These are phyloP conservation scores for Pteria penguin DNA, from an alignment of 2,888 invertebrate species.

Conservation along the genomic window DNA sequence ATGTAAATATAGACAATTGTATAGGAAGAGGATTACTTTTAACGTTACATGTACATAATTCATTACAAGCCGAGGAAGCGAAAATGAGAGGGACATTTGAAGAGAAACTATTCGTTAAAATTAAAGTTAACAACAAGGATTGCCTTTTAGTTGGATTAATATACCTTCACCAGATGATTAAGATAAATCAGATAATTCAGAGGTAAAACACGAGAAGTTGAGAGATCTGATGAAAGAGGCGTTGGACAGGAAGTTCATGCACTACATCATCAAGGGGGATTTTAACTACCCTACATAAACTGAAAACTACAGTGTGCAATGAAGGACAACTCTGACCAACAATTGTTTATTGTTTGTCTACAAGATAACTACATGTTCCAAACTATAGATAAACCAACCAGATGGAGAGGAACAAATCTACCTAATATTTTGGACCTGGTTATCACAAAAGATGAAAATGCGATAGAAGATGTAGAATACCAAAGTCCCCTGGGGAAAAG, in stretches of 20 bases:
- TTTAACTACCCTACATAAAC: neutral
- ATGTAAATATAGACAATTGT: neutral
- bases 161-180: too few relatives aligned
- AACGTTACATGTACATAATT: slow-evolving; percentile 13
- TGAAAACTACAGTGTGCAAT: too few relatives aligned
- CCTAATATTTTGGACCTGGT: slow-evolving; percentile 15
- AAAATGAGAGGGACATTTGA: neutral
- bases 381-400: slow-evolving; percentile 3
- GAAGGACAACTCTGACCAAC: neutral
- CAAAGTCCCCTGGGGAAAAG: slow-evolving; percentile 29
- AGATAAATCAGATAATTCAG: slow-evolving; percentile 2
- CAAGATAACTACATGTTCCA: slow-evolving; percentile 17
- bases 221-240: neutral
- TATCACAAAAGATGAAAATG: slow-evolving; percentile 21
- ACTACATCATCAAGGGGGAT: slow-evolving; percentile 10
- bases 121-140: slow-evolving; percentile 8
- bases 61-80: slow-evolving; percentile 14
- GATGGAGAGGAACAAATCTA: slow-evolving; percentile 4
- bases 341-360: slow-evolving; percentile 5
- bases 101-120: slow-evolving; percentile 18
- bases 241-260: neutral
- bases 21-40: slow-evolving; percentile 19
- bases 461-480: slow-evolving; percentile 1
- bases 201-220: neutral
- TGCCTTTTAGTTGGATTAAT: slow-evolving; percentile 1